Evolutionary conservation across 1,140 invertebrate species (phyloP), one percentile per base, ranked within the genome.

Genomic region (Drosophila sp.): DNA sequence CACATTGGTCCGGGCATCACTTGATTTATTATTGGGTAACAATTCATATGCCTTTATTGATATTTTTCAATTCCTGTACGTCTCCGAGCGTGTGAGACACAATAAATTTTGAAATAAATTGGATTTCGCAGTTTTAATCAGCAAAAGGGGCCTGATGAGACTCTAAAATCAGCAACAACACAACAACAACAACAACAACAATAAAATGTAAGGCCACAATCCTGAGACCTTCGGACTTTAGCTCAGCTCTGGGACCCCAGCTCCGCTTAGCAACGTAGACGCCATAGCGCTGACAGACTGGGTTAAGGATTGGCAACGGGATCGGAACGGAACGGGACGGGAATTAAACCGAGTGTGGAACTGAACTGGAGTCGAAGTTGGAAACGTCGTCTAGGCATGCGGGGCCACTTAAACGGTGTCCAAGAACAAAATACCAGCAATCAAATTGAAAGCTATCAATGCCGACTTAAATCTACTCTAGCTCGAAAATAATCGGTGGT

Each of bases 91-190:
- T 86, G 81, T 86, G 81, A 86, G 81, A 86, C 76, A 87, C 83
- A 87, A 87, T 87, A 87, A 87, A 89, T 89, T 89, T 87, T 82
- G 83, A 87, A 87, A 87, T 87, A 87, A 87, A 87, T 87, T 89
- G 83, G 79, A 83, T 87, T 87, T 87, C 83, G 81, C 83, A 86
- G 79, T 87, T 87, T 87, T 89, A 87, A 89, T 87, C 83, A 87
- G 82, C 72, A 83, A 70, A 86, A 84, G 81, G 81, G 81, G 73
- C 69, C 74, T 79, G 63, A 76, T 80, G 74, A 80, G 70, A 62
- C 70, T 50, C 46, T n/a, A 36, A 21, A 21, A 21, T 2, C 21
- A 21, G 40, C 27, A 54, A 6, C 27, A 65, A 29, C 0, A 7
- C 27, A 29, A 29, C 2, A 29, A 29, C 25, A 27, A 48, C 25